phyloP scores from a whole-genome alignment of 1,140 invertebrate genomes.

The Megathymus violae region DNA sequence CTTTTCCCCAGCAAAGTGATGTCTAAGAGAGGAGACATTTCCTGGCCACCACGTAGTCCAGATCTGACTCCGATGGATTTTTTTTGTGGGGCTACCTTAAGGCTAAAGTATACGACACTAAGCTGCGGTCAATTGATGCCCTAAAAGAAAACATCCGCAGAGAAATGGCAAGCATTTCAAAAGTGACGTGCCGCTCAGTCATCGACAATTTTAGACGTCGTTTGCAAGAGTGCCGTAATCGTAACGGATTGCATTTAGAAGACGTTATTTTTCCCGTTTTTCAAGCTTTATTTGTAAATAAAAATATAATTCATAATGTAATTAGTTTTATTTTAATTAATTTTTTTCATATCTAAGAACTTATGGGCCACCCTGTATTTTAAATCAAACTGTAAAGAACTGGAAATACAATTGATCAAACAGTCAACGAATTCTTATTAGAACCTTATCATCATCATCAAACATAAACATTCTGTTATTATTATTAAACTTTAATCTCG shows the following conservation, averaged over 20 bases:
- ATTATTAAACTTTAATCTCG: too few relatives aligned
- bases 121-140: slow-evolving; percentile 26
- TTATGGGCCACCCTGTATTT: not conserved
- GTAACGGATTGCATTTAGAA: slow-evolving; percentile 40
- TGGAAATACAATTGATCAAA: too few relatives aligned
- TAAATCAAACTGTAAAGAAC: too few relatives aligned
- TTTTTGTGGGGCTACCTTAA: too few relatives aligned
- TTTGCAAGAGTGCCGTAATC: slow-evolving; percentile 31
- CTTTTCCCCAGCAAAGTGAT: slow-evolving; percentile 13
- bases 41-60: slow-evolving; percentile 40
- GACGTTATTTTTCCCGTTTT: slow-evolving; percentile 11
- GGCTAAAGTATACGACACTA: slow-evolving; percentile 36
- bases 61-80: slow-evolving; percentile 37
- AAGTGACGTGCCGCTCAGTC: slow-evolving; percentile 20
- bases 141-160: slow-evolving; percentile 37
- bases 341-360: not conserved
- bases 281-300: not conserved
- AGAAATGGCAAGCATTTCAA: slow-evolving; percentile 33
- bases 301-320: not conserved
- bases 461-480: too few relatives aligned
- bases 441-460: too few relatives aligned
- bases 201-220: slow-evolving; percentile 26
- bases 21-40: slow-evolving; percentile 28
- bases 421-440: too few relatives aligned
- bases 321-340: not conserved